Conservation (phyloP, 2,113 vertebrate genomes). For the Lipophrys pholis region DNA sequence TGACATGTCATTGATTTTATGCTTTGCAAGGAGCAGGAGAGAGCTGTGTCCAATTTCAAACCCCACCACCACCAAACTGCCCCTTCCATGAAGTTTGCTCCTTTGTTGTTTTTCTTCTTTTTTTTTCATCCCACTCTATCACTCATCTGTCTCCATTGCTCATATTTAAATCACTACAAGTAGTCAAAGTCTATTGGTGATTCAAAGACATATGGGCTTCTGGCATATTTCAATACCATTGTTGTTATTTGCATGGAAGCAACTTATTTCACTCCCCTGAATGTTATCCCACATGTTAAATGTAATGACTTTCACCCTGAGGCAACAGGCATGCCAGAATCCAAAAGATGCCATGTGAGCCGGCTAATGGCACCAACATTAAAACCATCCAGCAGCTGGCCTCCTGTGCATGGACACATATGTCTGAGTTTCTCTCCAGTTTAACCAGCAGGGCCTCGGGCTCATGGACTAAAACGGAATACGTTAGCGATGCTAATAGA, state of each 20-base stretch:
- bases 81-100: too few relatives aligned
- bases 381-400: slow-evolving; percentile 75
- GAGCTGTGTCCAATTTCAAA: too few relatives aligned
- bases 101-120: too few relatives aligned
- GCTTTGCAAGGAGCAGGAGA: too few relatives aligned
- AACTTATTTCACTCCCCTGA: slow-evolving; percentile 27
- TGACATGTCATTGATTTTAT: too few relatives aligned
- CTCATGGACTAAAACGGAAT: slow-evolving; percentile 60
- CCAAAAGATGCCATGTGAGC: slow-evolving; percentile 71
- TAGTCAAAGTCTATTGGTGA: too few relatives aligned
- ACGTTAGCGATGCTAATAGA: slow-evolving; percentile 60
- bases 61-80: too few relatives aligned
- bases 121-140: too few relatives aligned
- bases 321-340: slow-evolving; percentile 62
- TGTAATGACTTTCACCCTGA: slow-evolving; percentile 68
- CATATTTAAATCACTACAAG: too few relatives aligned
- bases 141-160: too few relatives aligned
- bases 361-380: slow-evolving; percentile 74
- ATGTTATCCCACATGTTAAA: slow-evolving; percentile 62
- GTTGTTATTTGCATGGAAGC: slow-evolving; percentile 34
- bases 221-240: slow-evolving; percentile 6
- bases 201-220: neutral
- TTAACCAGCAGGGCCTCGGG: slow-evolving; percentile 53
- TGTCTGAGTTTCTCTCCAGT: slow-evolving; percentile 62
- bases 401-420: slow-evolving; percentile 62